phyloP scores from a whole-genome alignment of 2,888 invertebrate species.

The Amphipyra tragopoginis region DNA sequence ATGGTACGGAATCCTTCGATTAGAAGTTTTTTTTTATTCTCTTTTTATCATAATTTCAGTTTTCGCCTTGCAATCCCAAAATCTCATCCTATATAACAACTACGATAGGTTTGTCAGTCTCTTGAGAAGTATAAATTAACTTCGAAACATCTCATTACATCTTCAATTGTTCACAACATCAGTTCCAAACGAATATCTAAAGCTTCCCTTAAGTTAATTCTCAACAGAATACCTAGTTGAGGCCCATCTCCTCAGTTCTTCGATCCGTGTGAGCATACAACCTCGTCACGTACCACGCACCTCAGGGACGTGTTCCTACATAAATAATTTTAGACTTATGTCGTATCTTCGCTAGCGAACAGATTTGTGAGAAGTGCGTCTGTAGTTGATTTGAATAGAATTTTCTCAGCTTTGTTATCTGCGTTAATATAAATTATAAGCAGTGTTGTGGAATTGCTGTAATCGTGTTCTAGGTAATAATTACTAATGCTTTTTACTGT shows the following conservation, averaged over 20 bases:
- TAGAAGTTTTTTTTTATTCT: too few species aligned
- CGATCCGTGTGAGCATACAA: conserved; percentile 19
- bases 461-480: not conserved
- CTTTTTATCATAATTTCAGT: too few species aligned
- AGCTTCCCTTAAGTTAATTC: conserved; percentile 1
- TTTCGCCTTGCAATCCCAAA: too few species aligned
- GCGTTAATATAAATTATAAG: not conserved
- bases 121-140: too few species aligned
- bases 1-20: too few species aligned
- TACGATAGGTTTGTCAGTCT: too few species aligned
- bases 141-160: too few species aligned
- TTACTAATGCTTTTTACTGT: too few species aligned
- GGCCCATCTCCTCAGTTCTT: conserved; percentile 18
- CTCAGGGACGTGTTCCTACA: conserved; percentile 63
- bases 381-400: conserved; percentile 31
- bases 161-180: too few species aligned
- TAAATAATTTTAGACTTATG: conserved; percentile 56
- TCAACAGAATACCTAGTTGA: conserved; percentile 6
- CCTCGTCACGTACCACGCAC: conserved; percentile 63
- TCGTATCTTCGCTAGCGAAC: conserved; percentile 20
- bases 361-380: conserved; percentile 30
- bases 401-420: conserved; percentile 14
- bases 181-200: not conserved
- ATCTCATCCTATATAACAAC: too few species aligned
- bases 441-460: not conserved